Evolutionary conservation across 2,888 invertebrate species (phyloP), one percentile per base, ranked within the genome.

Genomic region (Yponomeuta sedellus): DNA sequence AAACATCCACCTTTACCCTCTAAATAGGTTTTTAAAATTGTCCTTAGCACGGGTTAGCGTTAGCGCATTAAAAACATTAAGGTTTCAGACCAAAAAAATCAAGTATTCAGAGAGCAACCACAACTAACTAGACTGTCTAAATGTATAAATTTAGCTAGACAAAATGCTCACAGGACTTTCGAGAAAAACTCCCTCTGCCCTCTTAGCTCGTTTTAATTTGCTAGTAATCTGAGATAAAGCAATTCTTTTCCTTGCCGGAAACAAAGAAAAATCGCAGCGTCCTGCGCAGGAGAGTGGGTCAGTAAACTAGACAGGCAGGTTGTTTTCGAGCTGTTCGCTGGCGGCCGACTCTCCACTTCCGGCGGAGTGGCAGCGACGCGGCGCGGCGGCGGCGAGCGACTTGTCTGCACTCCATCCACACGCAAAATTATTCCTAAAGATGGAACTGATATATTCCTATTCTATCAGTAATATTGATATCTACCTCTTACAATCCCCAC

Each of bases 231-330:
- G 44, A 40, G 63, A 63, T 63, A 44, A 63, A 22, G 74, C 71
- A 72, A 74, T 76, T 74, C 74, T 71, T 77, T 75, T 74, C 74
- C 71, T 69, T 59, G 57, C 73, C 22, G 74, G 75, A 76, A 76
- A 76, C 75, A 79, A 78, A 77, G 76, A 75, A 72, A 72, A 75
- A 75, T 76, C 75, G 72, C 74, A 70, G 66, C 65, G 66, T 61
- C 69, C 68, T 71, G 71, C 67, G 66, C 69, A 70, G 65, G 70
- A 68, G 71, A 72, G 74, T 75, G 74, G 76, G 79, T 75, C 75
- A 74, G 72, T 76, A 72, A 75, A 75, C 73, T 77, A 74, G 74
- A 69, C 71, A 74, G 75, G 75, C 71, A 74, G 75, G 75, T 79
- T 71, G 74, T 75, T 80, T 76, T 75, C 73, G 68, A 73, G 72